Evolutionary conservation across 2,888 invertebrate species (phyloP).

Genomic region (Agrochola macilenta): DNA sequence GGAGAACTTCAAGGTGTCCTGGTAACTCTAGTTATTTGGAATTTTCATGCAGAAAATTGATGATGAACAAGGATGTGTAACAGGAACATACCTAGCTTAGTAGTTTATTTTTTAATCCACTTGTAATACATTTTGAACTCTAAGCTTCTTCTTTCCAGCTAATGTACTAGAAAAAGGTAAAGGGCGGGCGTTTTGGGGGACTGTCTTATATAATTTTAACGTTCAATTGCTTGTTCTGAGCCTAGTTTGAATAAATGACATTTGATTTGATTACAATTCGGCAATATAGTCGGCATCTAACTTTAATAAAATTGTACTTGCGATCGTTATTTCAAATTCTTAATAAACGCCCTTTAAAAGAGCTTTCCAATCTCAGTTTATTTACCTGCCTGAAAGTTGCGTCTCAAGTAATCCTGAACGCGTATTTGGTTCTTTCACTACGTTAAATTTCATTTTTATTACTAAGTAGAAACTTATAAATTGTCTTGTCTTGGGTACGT

Average conservation of each 20-base stretch:
- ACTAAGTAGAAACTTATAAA: background rate
- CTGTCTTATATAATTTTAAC: too few species aligned
- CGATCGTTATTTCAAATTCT: background rate
- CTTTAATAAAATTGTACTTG: background rate
- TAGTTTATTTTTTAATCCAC: background rate
- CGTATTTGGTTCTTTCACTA: background rate
- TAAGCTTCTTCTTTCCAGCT: background rate
- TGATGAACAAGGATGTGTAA: background rate
- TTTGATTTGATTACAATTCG: background rate
- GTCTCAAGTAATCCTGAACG: background rate
- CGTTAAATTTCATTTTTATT: background rate
- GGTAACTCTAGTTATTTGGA: conserved; percentile 8
- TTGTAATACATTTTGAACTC: background rate
- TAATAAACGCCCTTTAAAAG: background rate
- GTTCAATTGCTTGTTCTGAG: too few species aligned
- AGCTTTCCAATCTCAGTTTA: background rate
- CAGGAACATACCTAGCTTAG: background rate
- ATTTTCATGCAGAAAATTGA: conserved; percentile 11
- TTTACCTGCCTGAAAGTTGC: background rate
- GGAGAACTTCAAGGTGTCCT: conserved; percentile 3
- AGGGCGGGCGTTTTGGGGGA: background rate
- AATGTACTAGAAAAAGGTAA: too few species aligned
- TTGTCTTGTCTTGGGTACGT: background rate
- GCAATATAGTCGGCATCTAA: background rate
- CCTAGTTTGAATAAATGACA: background rate